Conservation (phyloP, 2,797 vertebrate species). For the Basileuterus tristriatus region DNA sequence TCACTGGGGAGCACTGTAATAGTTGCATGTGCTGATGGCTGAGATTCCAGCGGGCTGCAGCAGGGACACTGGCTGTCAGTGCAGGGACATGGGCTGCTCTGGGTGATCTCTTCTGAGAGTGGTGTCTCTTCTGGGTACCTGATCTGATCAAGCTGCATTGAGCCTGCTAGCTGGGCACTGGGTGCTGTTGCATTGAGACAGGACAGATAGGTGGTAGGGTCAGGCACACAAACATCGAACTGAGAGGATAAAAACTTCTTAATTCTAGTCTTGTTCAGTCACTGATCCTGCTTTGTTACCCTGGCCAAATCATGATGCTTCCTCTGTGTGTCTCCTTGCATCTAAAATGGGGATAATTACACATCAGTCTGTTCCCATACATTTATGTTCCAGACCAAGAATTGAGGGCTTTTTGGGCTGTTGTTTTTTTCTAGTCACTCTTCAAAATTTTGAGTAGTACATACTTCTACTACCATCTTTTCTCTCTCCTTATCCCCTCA, state of each 20-base stretch:
- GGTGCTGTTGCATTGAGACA: neutral
- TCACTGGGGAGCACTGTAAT: rapidly evolving
- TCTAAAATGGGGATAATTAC: neutral
- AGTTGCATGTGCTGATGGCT: neutral
- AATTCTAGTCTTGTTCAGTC: neutral
- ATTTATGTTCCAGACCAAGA: neutral
- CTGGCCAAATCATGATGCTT: neutral
- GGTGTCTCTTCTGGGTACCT: neutral
- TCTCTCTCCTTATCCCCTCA: neutral
- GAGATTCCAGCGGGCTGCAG: neutral
- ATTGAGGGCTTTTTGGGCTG: neutral
- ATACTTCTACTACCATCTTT: neutral
- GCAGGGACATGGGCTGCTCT: neutral
- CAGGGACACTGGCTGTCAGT: neutral
- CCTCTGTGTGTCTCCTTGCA: neutral
- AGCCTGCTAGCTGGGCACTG: neutral
- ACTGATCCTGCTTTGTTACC: neutral
- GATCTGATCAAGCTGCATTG: neutral
- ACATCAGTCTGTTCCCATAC: neutral
- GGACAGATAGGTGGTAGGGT: neutral
- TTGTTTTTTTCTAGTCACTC: neutral
- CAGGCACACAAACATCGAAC: neutral
- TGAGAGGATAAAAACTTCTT: neutral
- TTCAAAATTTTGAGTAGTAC: neutral
- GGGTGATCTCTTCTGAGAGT: neutral